Evolutionary conservation across 2,113 vertebrate genomes (phyloP), one percentile per base, ranked within the genome.

Genomic region (Verasper variegatus): DNA sequence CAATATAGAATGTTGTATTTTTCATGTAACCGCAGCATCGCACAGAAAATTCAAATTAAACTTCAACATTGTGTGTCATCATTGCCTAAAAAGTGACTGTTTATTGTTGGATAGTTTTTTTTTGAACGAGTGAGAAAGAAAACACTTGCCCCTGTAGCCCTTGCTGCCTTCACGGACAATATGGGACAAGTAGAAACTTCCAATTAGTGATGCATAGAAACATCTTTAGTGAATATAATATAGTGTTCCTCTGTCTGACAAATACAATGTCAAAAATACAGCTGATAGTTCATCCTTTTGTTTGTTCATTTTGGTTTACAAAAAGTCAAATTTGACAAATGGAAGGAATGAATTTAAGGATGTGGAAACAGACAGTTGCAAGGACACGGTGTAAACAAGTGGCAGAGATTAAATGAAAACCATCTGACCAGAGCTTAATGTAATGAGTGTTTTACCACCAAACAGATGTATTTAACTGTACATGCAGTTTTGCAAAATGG

Each of bases 211-310:
- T 68, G 72, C 37, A 37, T 66, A 70, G 52, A 82, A 82, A 70
- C 31, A 3, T 64, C 20, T 45, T 64, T 18, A 31, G 49, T 12
- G 3, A 58, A 74, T 68, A 67, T 35, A 63, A 68, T 37, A 18
- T 26, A 64, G 37, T 79, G 18, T 62, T 62, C 23, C 52, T 78
- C 76, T 71, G 70, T 57, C 2, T 80, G 81, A 81, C 76, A 78
- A 86, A 83, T 78, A 78, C 59, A 85, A 76, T 31, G 75, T 74
- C 67, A 80, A 89, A 83, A 92, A 93, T 88, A 90, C 81, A 89
- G 84, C 68, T 73, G 82, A 82, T 76, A 61, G 40, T 78, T 47
- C 5, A 58, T 69, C 61, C 52, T 23, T n/a, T 20, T 83, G n/a
- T 72, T 77, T 68, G 21, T 68, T 72, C 86, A 90, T 31, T 31